phyloP scores from a whole-genome alignment of 2,113 vertebrate genomes.

The Formicarius rufipectus region DNA sequence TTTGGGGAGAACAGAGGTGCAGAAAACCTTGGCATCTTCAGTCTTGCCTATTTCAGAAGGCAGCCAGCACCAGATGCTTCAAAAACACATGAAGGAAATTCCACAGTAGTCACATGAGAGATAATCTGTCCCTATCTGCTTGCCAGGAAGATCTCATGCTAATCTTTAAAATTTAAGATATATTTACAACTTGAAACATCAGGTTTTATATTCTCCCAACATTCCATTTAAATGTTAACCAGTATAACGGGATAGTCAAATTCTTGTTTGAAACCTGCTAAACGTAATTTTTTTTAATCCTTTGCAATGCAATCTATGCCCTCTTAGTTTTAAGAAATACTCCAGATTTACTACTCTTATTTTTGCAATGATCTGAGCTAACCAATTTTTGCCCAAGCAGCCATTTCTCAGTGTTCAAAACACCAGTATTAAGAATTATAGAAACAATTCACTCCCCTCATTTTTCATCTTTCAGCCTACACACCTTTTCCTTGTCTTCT shows the following conservation, averaged over 20 bases:
- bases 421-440: not conserved
- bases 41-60: not conserved
- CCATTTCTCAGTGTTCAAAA: not conserved
- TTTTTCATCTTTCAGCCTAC: not conserved
- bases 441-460: not conserved
- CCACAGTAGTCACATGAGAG: constrained; percentile 27
- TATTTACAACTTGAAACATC: constrained; percentile 15
- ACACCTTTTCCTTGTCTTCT: not conserved
- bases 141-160: constrained; percentile 39
- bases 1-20: not conserved
- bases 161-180: constrained; percentile 40
- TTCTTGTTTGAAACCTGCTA: not conserved
- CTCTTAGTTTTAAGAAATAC: not conserved
- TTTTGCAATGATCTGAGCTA: not conserved
- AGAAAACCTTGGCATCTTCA: not conserved
- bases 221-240: not conserved
- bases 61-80: constrained; percentile 30
- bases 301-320: not conserved
- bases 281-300: not conserved
- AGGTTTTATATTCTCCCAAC: not conserved
- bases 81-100: constrained; percentile 34
- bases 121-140: constrained; percentile 23
- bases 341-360: not conserved
- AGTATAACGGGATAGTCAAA: not conserved
- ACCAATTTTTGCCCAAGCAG: not conserved